Conservation (phyloP, 2,797 vertebrate species). For the Thaleichthys pacificus region DNA sequence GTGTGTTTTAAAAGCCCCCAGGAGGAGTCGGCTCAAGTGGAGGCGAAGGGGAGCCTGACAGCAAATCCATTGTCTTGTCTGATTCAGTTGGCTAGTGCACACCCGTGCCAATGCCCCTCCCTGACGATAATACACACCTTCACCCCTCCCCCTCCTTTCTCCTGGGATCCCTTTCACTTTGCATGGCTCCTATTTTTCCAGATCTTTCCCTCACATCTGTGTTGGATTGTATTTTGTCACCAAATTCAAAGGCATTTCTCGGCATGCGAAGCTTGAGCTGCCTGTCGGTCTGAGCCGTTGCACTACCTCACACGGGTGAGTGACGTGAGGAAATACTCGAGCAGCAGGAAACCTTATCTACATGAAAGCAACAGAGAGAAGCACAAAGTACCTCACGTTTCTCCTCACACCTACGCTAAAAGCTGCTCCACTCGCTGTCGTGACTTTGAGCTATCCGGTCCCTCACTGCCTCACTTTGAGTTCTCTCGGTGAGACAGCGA, state of each 20-base stretch:
- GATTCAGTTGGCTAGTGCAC: slow-evolving; percentile 7
- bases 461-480: background rate
- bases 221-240: no score
- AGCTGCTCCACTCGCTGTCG: no score
- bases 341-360: no score
- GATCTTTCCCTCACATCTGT: background rate
- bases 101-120: background rate
- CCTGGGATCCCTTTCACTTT: no score
- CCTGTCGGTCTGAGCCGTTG: no score
- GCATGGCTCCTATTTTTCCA: no score
- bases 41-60: slow-evolving; percentile 13
- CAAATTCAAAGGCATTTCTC: no score
- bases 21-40: background rate
- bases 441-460: background rate
- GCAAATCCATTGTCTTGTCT: slow-evolving; percentile 24
- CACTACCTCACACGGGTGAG: no score
- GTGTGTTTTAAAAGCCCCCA: background rate
- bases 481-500: background rate
- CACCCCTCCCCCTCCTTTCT: background rate
- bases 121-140: background rate
- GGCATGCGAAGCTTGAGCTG: no score
- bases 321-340: no score
- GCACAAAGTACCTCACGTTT: no score
- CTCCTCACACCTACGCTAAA: background rate
- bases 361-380: no score